phyloP scores from a whole-genome alignment of 2,888 invertebrate species.

The Drosophila emarginata region DNA sequence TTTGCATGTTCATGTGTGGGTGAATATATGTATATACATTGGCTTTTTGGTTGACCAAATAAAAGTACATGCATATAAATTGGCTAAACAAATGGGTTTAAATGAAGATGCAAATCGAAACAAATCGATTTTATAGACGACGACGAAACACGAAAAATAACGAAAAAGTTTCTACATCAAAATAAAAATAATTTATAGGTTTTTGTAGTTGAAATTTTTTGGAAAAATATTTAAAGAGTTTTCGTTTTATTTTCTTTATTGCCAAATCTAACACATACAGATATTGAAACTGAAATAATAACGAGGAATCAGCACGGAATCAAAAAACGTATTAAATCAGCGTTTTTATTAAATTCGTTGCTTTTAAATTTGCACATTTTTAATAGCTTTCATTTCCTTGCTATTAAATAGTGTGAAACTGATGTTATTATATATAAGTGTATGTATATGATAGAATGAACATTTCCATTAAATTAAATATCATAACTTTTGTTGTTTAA shows the following conservation, averaged over 20 bases:
- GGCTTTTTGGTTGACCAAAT: conserved; percentile 8
- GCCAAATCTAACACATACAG: too few species aligned
- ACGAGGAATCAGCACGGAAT: too few species aligned
- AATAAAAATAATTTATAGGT: background rate
- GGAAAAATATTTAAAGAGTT: too few species aligned
- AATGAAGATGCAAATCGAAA: conserved; percentile 39
- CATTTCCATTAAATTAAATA: background rate
- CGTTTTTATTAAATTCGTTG: too few species aligned
- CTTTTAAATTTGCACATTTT: too few species aligned
- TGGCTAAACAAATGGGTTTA: conserved; percentile 30
- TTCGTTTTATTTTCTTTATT: too few species aligned
- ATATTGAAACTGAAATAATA: too few species aligned
- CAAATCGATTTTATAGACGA: conserved; percentile 19
- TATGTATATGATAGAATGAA: too few species aligned
- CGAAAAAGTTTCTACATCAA: conserved; percentile 15
- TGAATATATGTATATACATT: conserved; percentile 18
- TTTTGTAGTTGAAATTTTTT: background rate
- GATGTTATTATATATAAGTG: too few species aligned
- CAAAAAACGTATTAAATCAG: too few species aligned
- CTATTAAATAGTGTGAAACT: too few species aligned
- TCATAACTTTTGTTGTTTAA: background rate
- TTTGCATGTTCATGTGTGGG: background rate
- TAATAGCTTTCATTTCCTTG: too few species aligned
- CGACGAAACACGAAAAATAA: background rate
- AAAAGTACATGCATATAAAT: conserved; percentile 11